These are phyloP conservation scores for Odobenus rosmarus DNA, from an alignment of 2,113 vertebrate species.

Conservation along the genomic window DNA sequence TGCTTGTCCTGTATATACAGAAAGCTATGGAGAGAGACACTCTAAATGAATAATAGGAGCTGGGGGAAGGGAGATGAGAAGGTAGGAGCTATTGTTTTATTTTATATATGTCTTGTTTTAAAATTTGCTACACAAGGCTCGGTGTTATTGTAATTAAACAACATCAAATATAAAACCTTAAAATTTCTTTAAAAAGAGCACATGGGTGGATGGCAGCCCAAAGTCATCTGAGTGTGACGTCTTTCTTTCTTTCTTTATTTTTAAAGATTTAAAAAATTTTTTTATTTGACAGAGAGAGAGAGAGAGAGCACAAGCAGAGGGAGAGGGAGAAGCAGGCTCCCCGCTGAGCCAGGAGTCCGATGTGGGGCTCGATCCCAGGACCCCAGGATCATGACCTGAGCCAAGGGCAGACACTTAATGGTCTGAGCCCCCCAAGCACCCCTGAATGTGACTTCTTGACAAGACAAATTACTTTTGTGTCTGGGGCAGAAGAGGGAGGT, in stretches of 20 bases:
- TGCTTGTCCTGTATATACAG: background rate
- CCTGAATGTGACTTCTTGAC: background rate
- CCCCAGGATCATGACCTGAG: no score
- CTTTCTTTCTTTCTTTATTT: no score
- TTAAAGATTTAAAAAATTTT: no score
- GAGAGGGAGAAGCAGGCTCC: no score
- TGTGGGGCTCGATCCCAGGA: no score
- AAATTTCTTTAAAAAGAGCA: conserved; percentile 5
- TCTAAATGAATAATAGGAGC: background rate
- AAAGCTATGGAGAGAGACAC: background rate
- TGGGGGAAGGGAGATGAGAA: background rate
- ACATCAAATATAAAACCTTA: background rate
- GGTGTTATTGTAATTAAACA: background rate
- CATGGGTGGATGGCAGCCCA: background rate
- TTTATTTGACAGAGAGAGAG: no score
- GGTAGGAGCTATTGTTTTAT: background rate
- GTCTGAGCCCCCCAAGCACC: no score
- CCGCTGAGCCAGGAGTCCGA: no score
- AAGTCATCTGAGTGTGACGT: background rate
- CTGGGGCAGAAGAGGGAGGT: background rate
- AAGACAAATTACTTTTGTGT: background rate
- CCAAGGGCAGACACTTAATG: no score
- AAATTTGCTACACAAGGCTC: conserved; percentile 4
- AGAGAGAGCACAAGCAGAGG: no score
- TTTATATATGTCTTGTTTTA: background rate